Base-by-base conservation (phyloP, 2,888 invertebrate genomes). In the Rutpela maculata region DNA sequence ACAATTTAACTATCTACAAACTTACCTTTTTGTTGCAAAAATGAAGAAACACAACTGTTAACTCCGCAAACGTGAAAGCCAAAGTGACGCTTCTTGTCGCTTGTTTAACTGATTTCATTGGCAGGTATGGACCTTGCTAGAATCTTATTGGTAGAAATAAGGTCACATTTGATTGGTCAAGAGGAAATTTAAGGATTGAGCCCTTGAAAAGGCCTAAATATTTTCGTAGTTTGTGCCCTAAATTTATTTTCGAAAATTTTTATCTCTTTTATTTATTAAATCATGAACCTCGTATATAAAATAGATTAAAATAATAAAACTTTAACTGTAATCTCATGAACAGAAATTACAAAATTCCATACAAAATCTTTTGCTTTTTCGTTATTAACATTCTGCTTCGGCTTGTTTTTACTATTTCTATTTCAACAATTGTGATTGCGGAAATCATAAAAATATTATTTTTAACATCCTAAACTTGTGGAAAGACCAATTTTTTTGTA, bases 61-160 rank as follows among this genome's bases (percentile, higher is more conserved):
- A 67, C 26, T n/a, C 7, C 0, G 9, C 19, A n/a, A 31, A 55
- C 18, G 55, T 56, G 55, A 26, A 55, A 38, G 56, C 67, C n/a
- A 6, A 26, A 67, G 55, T 11, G 26, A 17, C 66, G 67, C 56
- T 31, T 15, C 15, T n/a, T 11, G 62, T 10, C 31, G 67, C 31
- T 31, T 26, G 26, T 4, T 15, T 18, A 26, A 55, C 19, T 18
- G 19, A 38, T 66, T 12, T 19, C 43, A 66, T 66, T 66, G 65
- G 65, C 18, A 11, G 65, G 15, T 43, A 15, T 19, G 18, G 43
- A 65, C 2, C 6, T 11, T 18, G 9, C 15, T 18, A 9, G 22
- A 66, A 66, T 66, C 17, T 43, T 66, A 66, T 66, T 66, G 65
- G 65, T 66, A 66, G 65, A 66, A 66, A 66, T 50, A 66, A 66